A percentile compares a stretch with the other conserved stretches of the same genome.
These are phyloP conservation scores for Tauraco erythrolophus DNA, from an alignment of 2,113 vertebrate genomes.

Conservation along the genomic window DNA sequence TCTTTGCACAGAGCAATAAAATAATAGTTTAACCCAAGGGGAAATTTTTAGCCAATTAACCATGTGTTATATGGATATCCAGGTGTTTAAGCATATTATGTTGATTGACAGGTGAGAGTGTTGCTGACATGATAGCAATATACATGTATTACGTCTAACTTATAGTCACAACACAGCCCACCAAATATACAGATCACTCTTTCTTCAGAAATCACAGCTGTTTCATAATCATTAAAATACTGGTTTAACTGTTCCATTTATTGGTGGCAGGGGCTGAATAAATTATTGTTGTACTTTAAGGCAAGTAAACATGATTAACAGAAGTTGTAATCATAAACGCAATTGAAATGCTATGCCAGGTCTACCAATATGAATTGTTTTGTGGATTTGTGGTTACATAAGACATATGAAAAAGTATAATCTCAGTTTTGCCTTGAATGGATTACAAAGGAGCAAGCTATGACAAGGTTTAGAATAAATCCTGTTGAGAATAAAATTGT, in stretches of 20 bases:
- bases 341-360: neutral
- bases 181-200: neutral
- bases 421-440: neutral
- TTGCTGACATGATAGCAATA: neutral
- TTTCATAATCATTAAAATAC: neutral
- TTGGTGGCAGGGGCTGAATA: neutral
- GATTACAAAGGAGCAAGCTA: neutral
- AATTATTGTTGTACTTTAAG: neutral
- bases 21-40: neutral
- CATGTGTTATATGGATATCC: neutral
- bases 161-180: neutral
- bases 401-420: neutral
- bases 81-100: slow-evolving; percentile 6
- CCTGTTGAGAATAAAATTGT: neutral
- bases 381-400: neutral
- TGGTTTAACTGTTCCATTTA: neutral
- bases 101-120: neutral
- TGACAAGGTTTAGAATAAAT: neutral
- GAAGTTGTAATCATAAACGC: neutral
- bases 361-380: neutral
- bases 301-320: neutral
- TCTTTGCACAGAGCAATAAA: neutral
- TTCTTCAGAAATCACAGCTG: slow-evolving; percentile 11
- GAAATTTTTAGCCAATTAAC: slow-evolving; percentile 25
- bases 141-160: neutral